A percentile compares a stretch with the other conserved stretches of the same genome.
These are phyloP conservation scores for Drosophila pseudoobscura DNA, from an alignment of 1,140 invertebrate species.

Conservation along the genomic window DNA sequence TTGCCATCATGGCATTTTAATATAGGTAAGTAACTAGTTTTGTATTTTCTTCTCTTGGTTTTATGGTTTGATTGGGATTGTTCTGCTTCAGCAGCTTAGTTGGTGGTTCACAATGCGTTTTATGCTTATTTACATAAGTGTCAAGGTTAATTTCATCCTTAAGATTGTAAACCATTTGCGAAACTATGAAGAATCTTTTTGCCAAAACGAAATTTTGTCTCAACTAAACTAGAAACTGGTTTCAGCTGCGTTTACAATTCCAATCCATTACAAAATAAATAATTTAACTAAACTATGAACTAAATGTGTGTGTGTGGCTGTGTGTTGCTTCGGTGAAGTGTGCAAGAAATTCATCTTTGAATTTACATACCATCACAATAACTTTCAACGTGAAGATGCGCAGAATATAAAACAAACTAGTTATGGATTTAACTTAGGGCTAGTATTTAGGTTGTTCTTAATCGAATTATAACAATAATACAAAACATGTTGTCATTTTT, in stretches of 20 bases:
- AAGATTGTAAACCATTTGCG: constrained; percentile 55
- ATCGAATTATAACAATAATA: constrained; percentile 65
- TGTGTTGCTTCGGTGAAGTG: constrained; percentile 29
- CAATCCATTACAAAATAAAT: constrained; percentile 67
- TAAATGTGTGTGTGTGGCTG: constrained; percentile 41
- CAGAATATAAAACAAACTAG: constrained; percentile 39
- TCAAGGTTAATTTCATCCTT: constrained; percentile 51
- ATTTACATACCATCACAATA: constrained; percentile 61
- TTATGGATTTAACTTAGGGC: constrained; percentile 65
- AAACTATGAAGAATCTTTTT: constrained; percentile 83
- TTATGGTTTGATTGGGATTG: constrained; percentile 44
- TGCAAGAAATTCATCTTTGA: constrained; percentile 57
- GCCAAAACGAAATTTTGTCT: constrained; percentile 75
- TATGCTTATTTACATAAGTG: constrained; percentile 71
- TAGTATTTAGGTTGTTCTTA: constrained; percentile 27
- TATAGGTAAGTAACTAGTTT: constrained; percentile 36
- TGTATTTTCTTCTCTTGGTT: constrained; percentile 17
- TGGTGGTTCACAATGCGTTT: constrained; percentile 69
- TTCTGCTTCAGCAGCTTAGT: constrained; percentile 39
- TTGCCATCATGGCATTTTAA: constrained; percentile 62
- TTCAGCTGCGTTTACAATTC: constrained; percentile 43
- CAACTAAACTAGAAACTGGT: constrained; percentile 24
- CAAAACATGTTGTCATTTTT: constrained; percentile 68
- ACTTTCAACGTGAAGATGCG: constrained; percentile 47
- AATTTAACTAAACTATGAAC: constrained; percentile 78